Base-by-base conservation (phyloP, 2,113 vertebrate genomes). In the Acrocephalus kingi region DNA sequence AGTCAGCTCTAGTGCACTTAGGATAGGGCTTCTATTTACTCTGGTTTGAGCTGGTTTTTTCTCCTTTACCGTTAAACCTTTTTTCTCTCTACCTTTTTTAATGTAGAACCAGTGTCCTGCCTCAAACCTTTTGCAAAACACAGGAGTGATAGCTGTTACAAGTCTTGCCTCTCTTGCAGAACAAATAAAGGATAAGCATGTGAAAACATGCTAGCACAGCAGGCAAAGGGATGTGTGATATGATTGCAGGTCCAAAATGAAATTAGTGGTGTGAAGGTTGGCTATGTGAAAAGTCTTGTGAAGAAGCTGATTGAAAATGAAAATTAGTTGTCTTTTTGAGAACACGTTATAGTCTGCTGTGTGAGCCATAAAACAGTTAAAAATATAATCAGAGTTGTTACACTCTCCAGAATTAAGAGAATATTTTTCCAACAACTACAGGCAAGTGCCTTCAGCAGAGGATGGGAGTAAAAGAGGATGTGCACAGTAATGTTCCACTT, bases 301-400 rank as follows among this genome's bases (percentile, higher is more conserved):
- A 97, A 96, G 98, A 98, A 96, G 75, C 41, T 96, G 96, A 98
- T 97, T 98, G 97, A 95, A 98, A 98, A 97, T 88, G 96, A 98
- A 97, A 97, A 97, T 97, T 94, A 97, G 66, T 75, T 94, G 67
- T 86, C 80, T 97, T 96, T 97, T 87, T 87, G 86, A 94, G 90
- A 96, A 58, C 52, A 89, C 0, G 6, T 89, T 94, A 80, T 64
- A 92, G 62, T 81, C 82, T 92, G 78, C 55, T 87, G 80, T 84
- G 45, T 77, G 82, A 96, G 94, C 93, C 8, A 3, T 75, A 96
- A 84, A 95, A 52, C 59, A 89, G 84, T 81, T 95, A 97, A 93
- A 98, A 94, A 96, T 66, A 79, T 45, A 91, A 94, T 93, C 91
- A 94, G 58, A 81, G 43, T 80, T 79, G 31, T 54, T 88, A 66